Evolutionary conservation across 2,797 vertebrate genomes (phyloP).

Genomic region (Falco biarmicus): DNA sequence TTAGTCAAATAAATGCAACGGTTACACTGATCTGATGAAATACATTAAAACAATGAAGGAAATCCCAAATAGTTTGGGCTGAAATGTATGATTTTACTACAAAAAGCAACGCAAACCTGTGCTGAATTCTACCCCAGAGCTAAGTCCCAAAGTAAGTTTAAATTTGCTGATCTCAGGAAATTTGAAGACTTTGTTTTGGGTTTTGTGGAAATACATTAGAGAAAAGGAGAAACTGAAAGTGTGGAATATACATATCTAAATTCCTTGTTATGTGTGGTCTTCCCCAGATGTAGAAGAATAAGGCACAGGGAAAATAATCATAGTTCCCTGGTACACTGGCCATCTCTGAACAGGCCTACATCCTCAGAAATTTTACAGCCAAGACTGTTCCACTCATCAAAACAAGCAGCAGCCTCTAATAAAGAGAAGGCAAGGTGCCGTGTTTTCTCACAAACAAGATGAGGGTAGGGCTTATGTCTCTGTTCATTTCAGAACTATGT

Average conservation of each 20-base stretch:
- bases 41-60: not conserved
- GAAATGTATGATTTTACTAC: not conserved
- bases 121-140: not conserved
- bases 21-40: not conserved
- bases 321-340: not conserved
- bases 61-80: not conserved
- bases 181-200: not conserved
- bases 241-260: not conserved
- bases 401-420: not conserved
- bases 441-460: not conserved
- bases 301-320: rapidly evolving
- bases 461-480: not conserved
- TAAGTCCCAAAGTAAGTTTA: not conserved
- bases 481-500: rapidly evolving
- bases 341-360: not conserved
- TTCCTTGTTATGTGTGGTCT: not conserved
- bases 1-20: not conserved
- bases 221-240: not conserved
- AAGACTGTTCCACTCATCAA: not conserved
- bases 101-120: not conserved
- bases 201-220: not conserved
- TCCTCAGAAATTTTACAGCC: not conserved
- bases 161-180: not conserved
- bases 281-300: not conserved
- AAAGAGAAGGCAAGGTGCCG: not conserved